These are phyloP conservation scores for Phortica magna DNA, from an alignment of 2,888 invertebrate genomes.

Conservation along the genomic window DNA sequence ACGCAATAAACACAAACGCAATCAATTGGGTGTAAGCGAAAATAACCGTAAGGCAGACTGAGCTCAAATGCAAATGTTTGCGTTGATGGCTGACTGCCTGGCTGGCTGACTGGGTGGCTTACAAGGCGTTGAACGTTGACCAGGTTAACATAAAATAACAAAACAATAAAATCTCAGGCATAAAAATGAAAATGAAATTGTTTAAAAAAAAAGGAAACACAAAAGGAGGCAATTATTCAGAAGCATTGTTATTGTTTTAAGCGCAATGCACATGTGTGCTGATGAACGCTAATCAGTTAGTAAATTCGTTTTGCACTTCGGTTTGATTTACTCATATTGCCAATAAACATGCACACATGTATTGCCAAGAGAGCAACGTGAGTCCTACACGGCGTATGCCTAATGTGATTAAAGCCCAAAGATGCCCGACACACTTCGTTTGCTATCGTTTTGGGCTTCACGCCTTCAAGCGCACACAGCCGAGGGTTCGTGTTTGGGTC, in stretches of 20 bases:
- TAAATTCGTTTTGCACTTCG: too few species aligned
- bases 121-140: background rate
- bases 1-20: constrained; percentile 69
- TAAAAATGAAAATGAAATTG: background rate
- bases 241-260: too few species aligned
- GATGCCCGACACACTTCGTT: too few species aligned
- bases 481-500: constrained; percentile 59
- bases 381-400: background rate
- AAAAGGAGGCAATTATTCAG: background rate
- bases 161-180: too few species aligned
- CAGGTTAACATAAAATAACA: too few species aligned
- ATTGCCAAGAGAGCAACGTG: background rate
- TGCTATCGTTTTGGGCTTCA: too few species aligned
- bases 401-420: background rate
- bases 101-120: background rate
- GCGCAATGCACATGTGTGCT: too few species aligned
- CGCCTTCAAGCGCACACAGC: too few species aligned
- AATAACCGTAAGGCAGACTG: constrained; percentile 44
- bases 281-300: too few species aligned
- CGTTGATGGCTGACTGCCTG: background rate
- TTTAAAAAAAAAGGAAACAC: background rate
- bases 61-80: background rate
- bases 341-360: constrained; percentile 2
- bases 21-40: constrained; percentile 70
- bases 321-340: too few species aligned